Evolutionary conservation across 2,113 vertebrate genomes (phyloP), one percentile per base, ranked within the genome.

Genomic region (Ramphastos sulfuratus): DNA sequence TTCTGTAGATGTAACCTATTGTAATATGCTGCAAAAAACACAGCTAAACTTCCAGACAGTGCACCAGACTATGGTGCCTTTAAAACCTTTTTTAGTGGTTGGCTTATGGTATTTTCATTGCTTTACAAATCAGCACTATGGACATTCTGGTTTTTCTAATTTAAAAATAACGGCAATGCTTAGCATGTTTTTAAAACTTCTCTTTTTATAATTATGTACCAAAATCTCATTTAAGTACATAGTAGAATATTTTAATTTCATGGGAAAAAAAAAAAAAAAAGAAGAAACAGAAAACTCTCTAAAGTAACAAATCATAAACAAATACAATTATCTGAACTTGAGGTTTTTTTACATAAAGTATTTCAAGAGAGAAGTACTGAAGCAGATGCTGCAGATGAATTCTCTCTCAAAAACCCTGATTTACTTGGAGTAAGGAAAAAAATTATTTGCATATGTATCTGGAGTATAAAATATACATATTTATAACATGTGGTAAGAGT

Each of bases 391-490:
- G 23, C 39, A 88, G 76, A 85, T 65, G 14, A 82, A 85, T 55
- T 64, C 13, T 70, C 31, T 80, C 60, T 56, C 52, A 83, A 85
- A 92, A 92, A 70, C 77, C 27, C 73, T 94, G 30, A 59, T 90
- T 93, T 88, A 91, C 94, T 88, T 94, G 73, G 25, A 79, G 75
- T 89, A 79, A 65, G 30, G 10, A 24, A 12, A 52, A 71, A 61
- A 83, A 52, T 7, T 60, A 90, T 78, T 76, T 89, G 84, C 64
- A 73, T 91, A 91, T 58, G 31, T 71, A 95, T 89, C 77, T 88
- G 31, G 85, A 93, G 79, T 92, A 94, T 50, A 95, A 95, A 86
- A 95, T 77, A 95, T 59, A 92, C 63, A 96, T 93, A 89, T 94
- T 97, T 96, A 94, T 87, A 97, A 93, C 72, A 86, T 67, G 85